A percentile compares a stretch with the other conserved stretches of the same genome.
Evolutionary conservation across 2,888 invertebrate genomes (phyloP).

Genomic region (Synergus gifuensis): DNA sequence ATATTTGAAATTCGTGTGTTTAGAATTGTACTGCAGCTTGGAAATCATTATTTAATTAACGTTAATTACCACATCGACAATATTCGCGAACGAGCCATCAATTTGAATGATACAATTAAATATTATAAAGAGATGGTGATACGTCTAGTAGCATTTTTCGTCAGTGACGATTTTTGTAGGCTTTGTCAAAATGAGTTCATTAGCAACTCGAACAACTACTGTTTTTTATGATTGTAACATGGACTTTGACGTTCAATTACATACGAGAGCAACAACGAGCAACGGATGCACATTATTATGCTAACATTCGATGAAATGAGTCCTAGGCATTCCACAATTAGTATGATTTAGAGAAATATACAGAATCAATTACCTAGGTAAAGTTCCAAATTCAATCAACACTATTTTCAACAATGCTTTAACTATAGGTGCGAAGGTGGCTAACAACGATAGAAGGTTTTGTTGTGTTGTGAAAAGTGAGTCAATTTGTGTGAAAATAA

Average conservation of each 20-base stretch:
- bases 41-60: slow-evolving; percentile 51
- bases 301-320: slow-evolving; percentile 67
- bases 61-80: slow-evolving; percentile 44
- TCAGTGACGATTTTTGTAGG: background rate
- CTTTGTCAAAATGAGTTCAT: slow-evolving; percentile 10
- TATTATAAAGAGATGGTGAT: slow-evolving; percentile 19
- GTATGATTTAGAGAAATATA: slow-evolving; percentile 48
- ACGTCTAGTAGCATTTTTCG: slow-evolving; percentile 44
- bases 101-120: slow-evolving; percentile 29
- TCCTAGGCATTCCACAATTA: slow-evolving; percentile 73
- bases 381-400: slow-evolving; percentile 63
- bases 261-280: slow-evolving; percentile 62
- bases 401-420: slow-evolving; percentile 63
- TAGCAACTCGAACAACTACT: background rate
- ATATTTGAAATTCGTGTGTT: slow-evolving; percentile 48
- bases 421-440: slow-evolving; percentile 59
- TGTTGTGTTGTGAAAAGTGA: slow-evolving; percentile 41
- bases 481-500: background rate
- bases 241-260: slow-evolving; percentile 43
- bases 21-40: slow-evolving; percentile 43
- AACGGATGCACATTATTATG: slow-evolving; percentile 68
- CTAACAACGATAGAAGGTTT: slow-evolving; percentile 50
- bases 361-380: slow-evolving; percentile 57
- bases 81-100: slow-evolving; percentile 33
- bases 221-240: background rate